Evolutionary conservation across 2,113 vertebrate genomes (phyloP).

Genomic region (Vireo altiloquus): DNA sequence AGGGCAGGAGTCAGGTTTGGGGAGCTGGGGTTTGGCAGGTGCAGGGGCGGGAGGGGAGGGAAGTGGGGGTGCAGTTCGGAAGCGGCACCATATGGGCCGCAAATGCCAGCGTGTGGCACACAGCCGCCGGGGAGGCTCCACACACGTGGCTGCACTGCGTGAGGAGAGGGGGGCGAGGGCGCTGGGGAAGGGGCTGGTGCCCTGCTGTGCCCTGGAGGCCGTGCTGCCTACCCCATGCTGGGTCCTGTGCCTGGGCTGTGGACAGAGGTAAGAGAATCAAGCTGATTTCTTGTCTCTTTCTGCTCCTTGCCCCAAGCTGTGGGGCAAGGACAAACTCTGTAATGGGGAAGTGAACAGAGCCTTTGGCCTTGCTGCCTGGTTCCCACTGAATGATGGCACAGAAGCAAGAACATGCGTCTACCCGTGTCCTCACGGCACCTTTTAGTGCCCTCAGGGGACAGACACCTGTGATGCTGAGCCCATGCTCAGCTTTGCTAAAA

Average conservation of each 20-base stretch:
- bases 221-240: background rate
- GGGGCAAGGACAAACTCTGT: background rate
- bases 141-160: background rate
- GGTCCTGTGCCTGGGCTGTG: rapidly evolving
- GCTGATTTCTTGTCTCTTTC: background rate
- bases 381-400: background rate
- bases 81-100: background rate
- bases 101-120: background rate
- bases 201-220: rapidly evolving
- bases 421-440: rapidly evolving
- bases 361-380: background rate
- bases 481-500: background rate
- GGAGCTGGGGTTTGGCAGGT: background rate
- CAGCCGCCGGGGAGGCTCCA: rapidly evolving
- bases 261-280: background rate
- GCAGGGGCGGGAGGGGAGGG: background rate
- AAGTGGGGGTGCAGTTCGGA: background rate
- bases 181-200: too few species aligned
- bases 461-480: background rate
- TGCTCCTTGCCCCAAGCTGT: rapidly evolving
- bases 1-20: rapidly evolving
- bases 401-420: background rate
- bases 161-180: background rate
- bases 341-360: rapidly evolving
- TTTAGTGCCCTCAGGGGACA: background rate